These are phyloP conservation scores for Sebastes taczanowskii DNA, from an alignment of 2,797 vertebrate genomes.

Conservation along the genomic window DNA sequence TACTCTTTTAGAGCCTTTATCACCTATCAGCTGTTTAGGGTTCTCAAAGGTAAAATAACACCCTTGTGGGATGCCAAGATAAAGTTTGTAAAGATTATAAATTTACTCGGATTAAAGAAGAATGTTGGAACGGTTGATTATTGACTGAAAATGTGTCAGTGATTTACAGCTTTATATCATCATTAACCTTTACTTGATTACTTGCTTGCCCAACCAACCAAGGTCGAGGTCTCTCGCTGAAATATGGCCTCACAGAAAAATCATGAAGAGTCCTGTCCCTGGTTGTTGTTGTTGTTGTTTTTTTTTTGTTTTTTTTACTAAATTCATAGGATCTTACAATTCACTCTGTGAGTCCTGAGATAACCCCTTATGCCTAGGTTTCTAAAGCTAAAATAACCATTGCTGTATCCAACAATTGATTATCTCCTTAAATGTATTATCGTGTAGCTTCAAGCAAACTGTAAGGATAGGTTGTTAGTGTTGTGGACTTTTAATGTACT, in stretches of 20 bases:
- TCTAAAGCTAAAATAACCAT: background rate
- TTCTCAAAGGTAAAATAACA: background rate
- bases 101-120: background rate
- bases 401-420: background rate
- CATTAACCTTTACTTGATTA: background rate
- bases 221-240: background rate
- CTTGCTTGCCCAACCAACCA: background rate
- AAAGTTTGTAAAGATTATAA: background rate
- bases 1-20: background rate
- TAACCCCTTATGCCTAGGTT: background rate
- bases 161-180: slow-evolving; percentile 20
- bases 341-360: background rate
- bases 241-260: background rate
- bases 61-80: background rate
- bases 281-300: background rate
- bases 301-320: background rate
- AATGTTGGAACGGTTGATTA: slow-evolving; percentile 18
- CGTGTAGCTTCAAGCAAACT: background rate
- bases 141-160: slow-evolving; percentile 32
- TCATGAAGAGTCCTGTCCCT: background rate
- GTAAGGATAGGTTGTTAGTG: background rate
- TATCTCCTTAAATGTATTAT: background rate
- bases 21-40: background rate
- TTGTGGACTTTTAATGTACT: background rate
- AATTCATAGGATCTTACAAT: background rate